Evolutionary conservation across 2,888 invertebrate genomes (phyloP).

Genomic region (Conistra vaccinii): DNA sequence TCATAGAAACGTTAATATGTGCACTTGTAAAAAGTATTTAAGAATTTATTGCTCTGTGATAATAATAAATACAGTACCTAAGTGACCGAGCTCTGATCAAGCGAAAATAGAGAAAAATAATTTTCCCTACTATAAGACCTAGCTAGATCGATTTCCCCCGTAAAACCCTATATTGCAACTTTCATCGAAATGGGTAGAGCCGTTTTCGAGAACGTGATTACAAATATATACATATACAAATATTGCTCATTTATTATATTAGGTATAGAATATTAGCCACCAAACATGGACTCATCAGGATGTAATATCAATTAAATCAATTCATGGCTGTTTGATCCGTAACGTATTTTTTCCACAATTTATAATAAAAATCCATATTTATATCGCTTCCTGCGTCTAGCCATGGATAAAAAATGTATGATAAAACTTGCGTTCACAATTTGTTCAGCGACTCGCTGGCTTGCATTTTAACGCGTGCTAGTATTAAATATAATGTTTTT

Average conservation of each 20-base stretch:
- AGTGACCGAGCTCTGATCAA: too few relatives aligned
- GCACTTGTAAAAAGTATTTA: conserved; percentile 10
- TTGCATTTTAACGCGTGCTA: conserved; percentile 40
- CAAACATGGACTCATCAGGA: conserved; percentile 27
- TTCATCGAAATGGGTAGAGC: too few relatives aligned
- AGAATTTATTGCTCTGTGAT: conserved; percentile 29
- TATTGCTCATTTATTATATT: too few relatives aligned
- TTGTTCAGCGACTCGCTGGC: conserved; percentile 47
- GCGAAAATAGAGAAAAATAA: too few relatives aligned
- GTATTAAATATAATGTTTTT: conserved; percentile 21
- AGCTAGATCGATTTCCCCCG: too few relatives aligned
- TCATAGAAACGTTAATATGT: neutral
- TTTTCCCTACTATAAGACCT: too few relatives aligned
- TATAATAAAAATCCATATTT: conserved; percentile 32
- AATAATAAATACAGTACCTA: conserved; percentile 11
- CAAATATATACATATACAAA: too few relatives aligned
- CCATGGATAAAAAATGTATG: conserved; percentile 35
- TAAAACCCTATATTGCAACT: too few relatives aligned
- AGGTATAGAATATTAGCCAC: too few relatives aligned
- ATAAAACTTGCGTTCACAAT: conserved; percentile 40
- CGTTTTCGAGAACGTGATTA: too few relatives aligned
- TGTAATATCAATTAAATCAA: conserved; percentile 36
- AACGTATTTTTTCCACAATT: conserved; percentile 26
- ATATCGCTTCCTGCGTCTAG: conserved; percentile 49
- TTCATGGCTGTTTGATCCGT: conserved; percentile 23